Base-by-base conservation (phyloP, 1,140 invertebrate genomes). In the Scaptomyza hsui region DNA sequence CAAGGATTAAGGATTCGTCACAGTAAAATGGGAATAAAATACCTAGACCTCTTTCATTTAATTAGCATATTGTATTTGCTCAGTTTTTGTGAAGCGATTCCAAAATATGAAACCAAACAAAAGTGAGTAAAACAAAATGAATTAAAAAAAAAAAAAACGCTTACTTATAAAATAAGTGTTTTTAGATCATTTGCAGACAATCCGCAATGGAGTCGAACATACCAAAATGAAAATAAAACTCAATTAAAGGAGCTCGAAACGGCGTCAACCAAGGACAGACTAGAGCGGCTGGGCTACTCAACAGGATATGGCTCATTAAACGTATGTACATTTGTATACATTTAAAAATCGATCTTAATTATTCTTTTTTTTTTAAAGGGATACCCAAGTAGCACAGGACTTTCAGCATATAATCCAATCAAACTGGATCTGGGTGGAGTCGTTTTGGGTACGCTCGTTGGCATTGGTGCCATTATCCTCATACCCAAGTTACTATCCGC, bases 351-450 rank as follows among this genome's bases (percentile, higher is more conserved):
- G 24, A 5, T 5, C 2, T 2, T 29, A 18, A 32, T 32, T 13
- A 42, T 18, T 16, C 7, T 35, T 15, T 12, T 35, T 32, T 29
- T 35, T n/a, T 12, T 4, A 42, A n/a, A 89, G 90, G 88, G 78
- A 4, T 91, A 90, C 59, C 77, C 89, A n/a, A 78, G 83, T 72
- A 92, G 92, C 9, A 93, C 93, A 37, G 93, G 93, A 12, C 72
- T 92, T 3, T 92, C 93, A 1, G 88, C 91, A 1, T 95, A 95
- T 57, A 93, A 94, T 7, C 95, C 95, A 0, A 92, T 95, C n/a
- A 96, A 96, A 91, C 94, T 97, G 35, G 96, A 97, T 75, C 91
- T 97, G 1, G 96, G 96, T 4, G 96, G 95, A n/a, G 93, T 97
- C 21, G 92, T 96, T 2, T 89, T 97, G 6, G 96, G 96, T 0